Percentiles rank a stretch among this genome's conserved stretches.
These are phyloP conservation scores for Misgurnus mizolepis DNA, from an alignment of 2,113 vertebrate genomes.

Conservation along the genomic window DNA sequence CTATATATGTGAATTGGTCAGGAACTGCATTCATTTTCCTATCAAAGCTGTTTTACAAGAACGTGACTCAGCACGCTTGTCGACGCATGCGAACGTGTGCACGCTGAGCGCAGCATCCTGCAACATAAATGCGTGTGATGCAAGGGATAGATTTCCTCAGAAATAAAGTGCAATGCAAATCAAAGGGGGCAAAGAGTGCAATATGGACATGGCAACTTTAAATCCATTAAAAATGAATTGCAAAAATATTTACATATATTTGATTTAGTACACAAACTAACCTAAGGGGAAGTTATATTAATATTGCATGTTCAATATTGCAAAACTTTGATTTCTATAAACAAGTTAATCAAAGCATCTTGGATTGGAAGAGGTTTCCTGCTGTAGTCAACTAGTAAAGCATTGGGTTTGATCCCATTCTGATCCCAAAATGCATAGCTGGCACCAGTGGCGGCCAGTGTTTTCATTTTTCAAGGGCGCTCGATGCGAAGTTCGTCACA, in stretches of 20 bases:
- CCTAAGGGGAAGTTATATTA: conserved; percentile 38
- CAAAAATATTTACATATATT: conserved; percentile 51
- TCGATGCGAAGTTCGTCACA: too few species aligned
- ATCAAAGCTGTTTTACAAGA: conserved; percentile 22
- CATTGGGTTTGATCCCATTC: too few species aligned
- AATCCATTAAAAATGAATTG: conserved; percentile 39
- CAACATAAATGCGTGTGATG: conserved; percentile 50
- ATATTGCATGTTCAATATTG: conserved; percentile 12
- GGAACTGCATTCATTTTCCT: background rate
- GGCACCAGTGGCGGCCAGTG: too few species aligned
- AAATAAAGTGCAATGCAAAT: conserved; percentile 57
- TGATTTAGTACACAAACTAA: conserved; percentile 58
- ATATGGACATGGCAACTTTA: background rate
- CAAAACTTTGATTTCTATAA: conserved; percentile 1
- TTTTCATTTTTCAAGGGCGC: too few species aligned
- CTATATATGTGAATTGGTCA: conserved; percentile 12
- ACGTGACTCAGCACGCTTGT: conserved; percentile 31
- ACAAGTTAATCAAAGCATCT: conserved; percentile 8
- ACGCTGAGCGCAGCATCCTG: background rate
- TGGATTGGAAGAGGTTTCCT: background rate
- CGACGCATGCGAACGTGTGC: background rate
- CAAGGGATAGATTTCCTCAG: conserved; percentile 48
- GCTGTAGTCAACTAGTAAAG: too few species aligned
- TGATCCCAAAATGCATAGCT: too few species aligned
- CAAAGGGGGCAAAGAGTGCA: conserved; percentile 37